Evolutionary conservation across 1,140 invertebrate genomes (phyloP), one percentile per base, ranked within the genome.

Genomic region (Pseudomyrmex sp.): DNA sequence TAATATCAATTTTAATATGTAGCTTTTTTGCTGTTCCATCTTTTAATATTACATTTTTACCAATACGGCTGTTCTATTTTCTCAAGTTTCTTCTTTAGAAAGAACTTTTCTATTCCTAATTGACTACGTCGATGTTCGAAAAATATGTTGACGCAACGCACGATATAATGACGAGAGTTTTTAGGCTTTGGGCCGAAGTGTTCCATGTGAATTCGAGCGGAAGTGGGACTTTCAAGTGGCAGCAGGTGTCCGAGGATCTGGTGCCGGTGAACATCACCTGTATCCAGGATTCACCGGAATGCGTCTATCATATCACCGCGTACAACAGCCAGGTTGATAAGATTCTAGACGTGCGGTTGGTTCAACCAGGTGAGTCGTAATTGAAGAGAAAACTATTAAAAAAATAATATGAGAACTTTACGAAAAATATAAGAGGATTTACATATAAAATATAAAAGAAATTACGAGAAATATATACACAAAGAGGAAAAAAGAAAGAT

Each of bases 261-360:
- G 98, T 99, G 75, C 98, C 98, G 76, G 98, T 99, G 72, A 99
- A 99, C 95, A 99, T 99, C 94, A 98, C 98, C 76, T 99, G 98
- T 95, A 97, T 99, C 90, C 98, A 99, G 95, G 98, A 99, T 94
- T 98, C 97, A 63, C 98, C 98, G 18, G 98, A 98, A 95, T 99
- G 98, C 93, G 97, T 99, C 90, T 99, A 99, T 95, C 98, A 99
- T 95, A 98, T 99, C 94, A 99, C 98, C 85, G 99, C 99, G 82
- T 99, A 99, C 95, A 99, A 99, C 95, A 98, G 98, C 91, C 98
- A 99, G 94, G 98, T 99, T 88, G 98, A 99, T 94, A 99, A 99
- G 95, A 99, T 99, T 90, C 96, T 99, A 87, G 98, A 99, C 93
- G 98, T 99, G 74, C 97, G 98, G 95, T 97, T 99, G 91, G 96